A percentile compares a stretch with the other conserved stretches of the same genome.
Evolutionary conservation across 2,888 invertebrate genomes (phyloP).

Genomic region (Mechanitis messenoides): DNA sequence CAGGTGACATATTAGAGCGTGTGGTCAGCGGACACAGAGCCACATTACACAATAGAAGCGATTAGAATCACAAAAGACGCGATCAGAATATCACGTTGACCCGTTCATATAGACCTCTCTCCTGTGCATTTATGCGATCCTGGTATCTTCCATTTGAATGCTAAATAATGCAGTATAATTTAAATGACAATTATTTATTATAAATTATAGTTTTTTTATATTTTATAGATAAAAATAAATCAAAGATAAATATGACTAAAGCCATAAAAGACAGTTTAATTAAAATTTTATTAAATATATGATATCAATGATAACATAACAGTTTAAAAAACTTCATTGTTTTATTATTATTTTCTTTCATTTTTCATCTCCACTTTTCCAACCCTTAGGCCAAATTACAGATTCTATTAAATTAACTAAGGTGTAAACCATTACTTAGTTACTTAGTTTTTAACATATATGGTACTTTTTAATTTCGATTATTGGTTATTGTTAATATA

Average conservation of each 20-base stretch:
- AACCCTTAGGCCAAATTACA: not conserved
- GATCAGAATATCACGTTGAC: conserved; percentile 44
- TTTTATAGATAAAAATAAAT: too few species aligned
- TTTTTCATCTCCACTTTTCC: not conserved
- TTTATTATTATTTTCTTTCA: not conserved
- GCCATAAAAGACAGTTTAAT: too few species aligned
- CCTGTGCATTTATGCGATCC: conserved; percentile 31
- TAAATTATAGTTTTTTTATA: too few species aligned
- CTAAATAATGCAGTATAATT: too few species aligned
- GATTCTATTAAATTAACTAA: conserved; percentile 3
- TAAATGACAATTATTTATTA: too few species aligned
- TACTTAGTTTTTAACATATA: not conserved
- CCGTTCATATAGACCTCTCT: conserved; percentile 26
- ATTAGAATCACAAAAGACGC: conserved; percentile 53
- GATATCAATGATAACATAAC: not conserved
- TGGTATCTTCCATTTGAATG: conserved; percentile 11
- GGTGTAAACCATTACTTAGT: not conserved
- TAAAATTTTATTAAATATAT: too few species aligned
- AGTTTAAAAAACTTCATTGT: not conserved
- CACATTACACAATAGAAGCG: conserved; percentile 48
- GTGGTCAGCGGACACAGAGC: conserved; percentile 49
- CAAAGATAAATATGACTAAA: too few species aligned
- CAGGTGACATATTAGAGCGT: conserved; percentile 55
- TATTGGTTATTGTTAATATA: too few species aligned
- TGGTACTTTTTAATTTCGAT: too few species aligned